These are phyloP conservation scores for Aphelocoma coerulescens DNA, from an alignment of 2,113 vertebrate species.

Conservation along the genomic window DNA sequence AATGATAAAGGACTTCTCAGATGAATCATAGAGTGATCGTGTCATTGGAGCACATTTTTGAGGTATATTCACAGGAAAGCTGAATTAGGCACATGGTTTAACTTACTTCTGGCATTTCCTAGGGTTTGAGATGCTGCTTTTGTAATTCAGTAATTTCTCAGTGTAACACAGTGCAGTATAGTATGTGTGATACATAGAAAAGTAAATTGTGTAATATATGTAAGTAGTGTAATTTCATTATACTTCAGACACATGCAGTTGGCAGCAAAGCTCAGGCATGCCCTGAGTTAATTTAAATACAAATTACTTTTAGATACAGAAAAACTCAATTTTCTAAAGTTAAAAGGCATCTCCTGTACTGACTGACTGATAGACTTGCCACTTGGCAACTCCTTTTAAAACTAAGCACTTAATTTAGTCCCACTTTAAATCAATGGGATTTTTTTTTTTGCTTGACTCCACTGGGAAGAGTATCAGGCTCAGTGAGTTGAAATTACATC, in stretches of 20 bases:
- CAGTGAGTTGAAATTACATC: neutral
- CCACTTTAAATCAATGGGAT: neutral
- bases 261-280: neutral
- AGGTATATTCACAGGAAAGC: neutral
- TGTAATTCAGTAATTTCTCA: neutral
- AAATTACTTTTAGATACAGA: neutral
- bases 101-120: neutral
- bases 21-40: rapidly evolving
- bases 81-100: neutral
- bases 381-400: neutral
- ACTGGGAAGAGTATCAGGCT: neutral
- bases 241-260: neutral
- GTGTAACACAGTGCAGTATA: neutral
- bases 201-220: neutral
- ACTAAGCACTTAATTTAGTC: neutral
- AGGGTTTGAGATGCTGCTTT: neutral
- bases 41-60: neutral
- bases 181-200: neutral
- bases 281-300: neutral
- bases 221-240: neutral
- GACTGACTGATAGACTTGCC: neutral
- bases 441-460: neutral
- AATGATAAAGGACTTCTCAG: neutral
- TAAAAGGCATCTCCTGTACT: neutral
- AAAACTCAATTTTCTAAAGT: neutral